Base-by-base conservation (phyloP, 2,113 vertebrate genomes). In the Pogonocichla stellata region DNA sequence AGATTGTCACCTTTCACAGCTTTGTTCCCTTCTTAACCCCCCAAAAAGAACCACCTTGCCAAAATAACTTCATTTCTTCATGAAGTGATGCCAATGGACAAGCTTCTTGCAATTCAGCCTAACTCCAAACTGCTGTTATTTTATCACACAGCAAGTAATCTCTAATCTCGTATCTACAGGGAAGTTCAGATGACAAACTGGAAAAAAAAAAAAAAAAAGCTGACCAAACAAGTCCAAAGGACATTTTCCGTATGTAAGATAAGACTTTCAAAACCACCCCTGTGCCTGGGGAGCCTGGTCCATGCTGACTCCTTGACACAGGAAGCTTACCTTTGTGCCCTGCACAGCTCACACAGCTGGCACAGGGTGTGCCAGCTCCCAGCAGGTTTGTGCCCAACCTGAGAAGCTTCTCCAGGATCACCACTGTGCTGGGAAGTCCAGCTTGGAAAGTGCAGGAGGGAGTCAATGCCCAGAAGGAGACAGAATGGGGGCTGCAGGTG, bases 401-500 rank as follows among this genome's bases (percentile, higher is more conserved):
- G 2, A 36, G 29, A 26, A 51, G 6, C 5, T 0, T 56, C 22
- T 60, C 36, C 48, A 47, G 33, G 14, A 51, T 16, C 34, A 56
- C 15, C 19, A 15, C 3, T 29, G 24, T 9, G 14, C 17, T 40
- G 7, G 16, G 18, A 88, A 72, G 25, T 18, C 25, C 43, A 53
- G 7, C 8, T 31, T 50, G 25, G 5, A 40, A 66, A 48, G 12
- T 11, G 7, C 24, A 62, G 56, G 36, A 72, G 31, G 25, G 36
- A 65, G 23, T 9, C 2, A 5, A 1, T n/a, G 19, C n/a, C 24
- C 11, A 23, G 29, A 47, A 5, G 4, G 29, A 66, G 22, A 38
- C 1, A 19, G 19, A 36, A 23, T 2, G 1, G 9, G 5, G 10
- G 19, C 5, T 10, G 3, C 4, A 0, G 4, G 25, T 29, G 24